Evolutionary conservation across 2,797 vertebrate species (phyloP), one percentile per base, ranked within the genome.

Genomic region (Cynodonichthys magdalenae): DNA sequence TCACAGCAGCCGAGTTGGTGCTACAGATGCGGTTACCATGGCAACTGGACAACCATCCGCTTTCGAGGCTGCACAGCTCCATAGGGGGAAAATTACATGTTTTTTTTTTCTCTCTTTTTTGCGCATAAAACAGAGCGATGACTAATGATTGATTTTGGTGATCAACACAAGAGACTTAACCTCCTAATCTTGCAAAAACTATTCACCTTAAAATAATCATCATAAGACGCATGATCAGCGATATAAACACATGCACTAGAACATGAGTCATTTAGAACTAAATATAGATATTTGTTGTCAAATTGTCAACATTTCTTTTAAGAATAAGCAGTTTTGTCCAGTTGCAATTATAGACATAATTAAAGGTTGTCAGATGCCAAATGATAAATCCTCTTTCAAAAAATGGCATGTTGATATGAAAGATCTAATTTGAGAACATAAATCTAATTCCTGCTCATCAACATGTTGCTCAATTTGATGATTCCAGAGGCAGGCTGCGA

Each of bases 11-110:
- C 73, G 73, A 92, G 90, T 86, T 83, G 82, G 89, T 82, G 87
- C 94, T 94, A 94, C 95, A 93, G 95, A 96, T 94, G 94, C 93
- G 90, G 95, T 96, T 96, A 85, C 95, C 94, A 95, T 86, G 93
- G 94, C 92, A 96, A 96, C 96, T 87, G 90, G 89, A 91, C 92
- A 92, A 89, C 78, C 90, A 93, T 89, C 92, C 86, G 92, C 90
- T 93, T 90, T 77, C 80, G 84, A 89, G 91, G 77, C 82, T 86
- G 74, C 74, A 76, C 71, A 66, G 75, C 82, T 86, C 74, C 71
- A 77, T 73, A 66, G 83, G 73, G 63, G 83, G 76, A 63, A 89
- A 90, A 93, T 87, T 62, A 87, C 69, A 66, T 67, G 36, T 14
- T 39, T 39, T 12, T 31, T 39, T 39, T 39, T 11, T 11, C 14